Base-by-base conservation (phyloP, 2,797 vertebrate species). In the Myioborus melanocephalus region DNA sequence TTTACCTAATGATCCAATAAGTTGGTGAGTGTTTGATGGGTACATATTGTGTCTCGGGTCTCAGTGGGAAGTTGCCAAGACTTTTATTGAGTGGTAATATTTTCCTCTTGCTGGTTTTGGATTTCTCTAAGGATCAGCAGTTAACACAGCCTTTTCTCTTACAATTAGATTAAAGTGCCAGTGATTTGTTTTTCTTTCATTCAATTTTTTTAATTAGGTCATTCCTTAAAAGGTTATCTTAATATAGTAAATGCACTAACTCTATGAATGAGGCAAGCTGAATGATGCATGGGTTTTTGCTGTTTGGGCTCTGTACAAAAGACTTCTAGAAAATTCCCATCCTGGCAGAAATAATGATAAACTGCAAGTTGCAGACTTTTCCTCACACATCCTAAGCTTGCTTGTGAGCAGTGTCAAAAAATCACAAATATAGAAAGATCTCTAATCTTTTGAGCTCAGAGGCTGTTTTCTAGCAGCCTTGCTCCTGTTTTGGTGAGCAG, bases 161-260 rank as follows among this genome's bases (percentile, higher is more conserved):
- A 97, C 91, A 95, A 96, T 95, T 97, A 97, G 85, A 96, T 97
- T 96, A 70, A 97, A 97, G 92, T 97, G 94, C 82, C 78, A 69
- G 84, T 94, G 96, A 97, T 97, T 97, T 97, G 91, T 94, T 97
- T 97, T 90, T 91, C 72, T 76, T 95, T 95, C 82, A 89, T 93
- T 97, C 95, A 93, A 75, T 96, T 96, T 96, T 96, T 97, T 95
- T 72, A 95, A 98, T 96, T 97, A 92, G 95, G 84, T 96, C 88
- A 94, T 97, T 93, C 73, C 87, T 97, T 97, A 96, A 97, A 97
- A 96, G 92, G 73, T 64, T 88, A 83, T 96, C 94, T 97, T 97
- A 98, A 98, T 98, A 97, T 52, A 85, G 90, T 95, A 97, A 98
- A 95, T 98, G 97, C 92, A 95, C 53, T 97, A 79, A 86, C 64